These are phyloP conservation scores for Dasypus novemcinctus DNA, from an alignment of 2,113 vertebrate species.

Conservation along the genomic window DNA sequence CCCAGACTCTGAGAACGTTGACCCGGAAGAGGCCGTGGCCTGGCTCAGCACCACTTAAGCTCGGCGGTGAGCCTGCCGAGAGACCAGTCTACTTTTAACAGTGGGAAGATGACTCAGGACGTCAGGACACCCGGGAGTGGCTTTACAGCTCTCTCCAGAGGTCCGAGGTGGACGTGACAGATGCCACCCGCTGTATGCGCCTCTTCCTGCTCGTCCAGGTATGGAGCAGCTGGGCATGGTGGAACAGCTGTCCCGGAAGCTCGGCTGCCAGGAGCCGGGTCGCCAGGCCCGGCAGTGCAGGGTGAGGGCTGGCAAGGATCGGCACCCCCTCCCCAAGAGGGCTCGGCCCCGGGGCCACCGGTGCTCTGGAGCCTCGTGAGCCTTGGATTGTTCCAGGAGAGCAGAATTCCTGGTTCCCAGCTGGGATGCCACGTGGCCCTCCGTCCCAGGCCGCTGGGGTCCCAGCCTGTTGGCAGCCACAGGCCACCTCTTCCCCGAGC, in stretches of 20 bases:
- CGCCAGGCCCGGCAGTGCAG: neutral
- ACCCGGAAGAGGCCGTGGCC: neutral
- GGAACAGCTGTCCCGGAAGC: neutral
- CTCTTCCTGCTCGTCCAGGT: slow-evolving; percentile 37
- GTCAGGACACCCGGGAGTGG: slow-evolving; percentile 57
- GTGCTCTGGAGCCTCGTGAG: slow-evolving; percentile 31
- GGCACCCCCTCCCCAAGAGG: neutral
- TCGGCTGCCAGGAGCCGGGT: neutral
- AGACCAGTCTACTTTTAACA: slow-evolving; percentile 60
- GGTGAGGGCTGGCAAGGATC: neutral
- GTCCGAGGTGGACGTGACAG: slow-evolving; percentile 35
- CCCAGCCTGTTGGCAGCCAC: neutral
- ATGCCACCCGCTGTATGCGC: neutral
- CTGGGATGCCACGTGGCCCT: slow-evolving; percentile 41
- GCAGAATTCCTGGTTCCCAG: neutral
- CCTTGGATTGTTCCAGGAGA: neutral
- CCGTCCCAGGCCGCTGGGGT: slow-evolving; percentile 5
- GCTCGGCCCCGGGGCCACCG: neutral
- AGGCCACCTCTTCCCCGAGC: neutral
- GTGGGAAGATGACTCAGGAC: slow-evolving; percentile 52
- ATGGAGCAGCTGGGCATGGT: neutral
- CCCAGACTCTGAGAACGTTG: neutral
- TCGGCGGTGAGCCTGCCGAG: slow-evolving; percentile 18
- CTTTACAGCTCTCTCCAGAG: slow-evolving; percentile 42
- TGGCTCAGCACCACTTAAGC: neutral